A percentile compares a stretch with the other conserved stretches of the same genome.
These are phyloP conservation scores for Dasyprocta punctata DNA, from an alignment of 2,113 vertebrate genomes.

Conservation along the genomic window DNA sequence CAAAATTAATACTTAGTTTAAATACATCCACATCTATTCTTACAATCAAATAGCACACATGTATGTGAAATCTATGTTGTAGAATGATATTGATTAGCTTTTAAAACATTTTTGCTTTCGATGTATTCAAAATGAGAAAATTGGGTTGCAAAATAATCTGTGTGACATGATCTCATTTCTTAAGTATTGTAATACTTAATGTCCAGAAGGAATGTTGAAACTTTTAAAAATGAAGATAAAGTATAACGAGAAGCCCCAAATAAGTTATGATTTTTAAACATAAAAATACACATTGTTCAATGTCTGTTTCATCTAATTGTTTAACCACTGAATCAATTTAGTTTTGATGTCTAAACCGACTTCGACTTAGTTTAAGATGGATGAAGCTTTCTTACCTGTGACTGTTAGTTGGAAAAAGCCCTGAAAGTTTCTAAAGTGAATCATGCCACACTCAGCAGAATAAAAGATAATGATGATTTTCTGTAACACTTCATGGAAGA, in stretches of 20 bases:
- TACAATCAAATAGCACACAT: background rate
- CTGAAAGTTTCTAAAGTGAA: background rate
- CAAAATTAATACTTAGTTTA: background rate
- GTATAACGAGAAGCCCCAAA: background rate
- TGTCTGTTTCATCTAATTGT: background rate
- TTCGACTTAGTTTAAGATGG: slow-evolving; percentile 29
- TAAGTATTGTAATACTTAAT: background rate
- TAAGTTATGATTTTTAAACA: slow-evolving; percentile 22
- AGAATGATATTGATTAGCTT: background rate
- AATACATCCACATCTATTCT: background rate
- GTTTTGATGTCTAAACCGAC: slow-evolving; percentile 32
- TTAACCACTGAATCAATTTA: background rate
- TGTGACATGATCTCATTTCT: background rate
- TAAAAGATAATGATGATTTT: background rate
- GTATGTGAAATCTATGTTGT: background rate
- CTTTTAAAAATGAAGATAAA: background rate
- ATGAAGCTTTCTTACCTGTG: background rate
- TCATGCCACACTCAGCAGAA: background rate
- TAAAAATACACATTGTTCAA: background rate
- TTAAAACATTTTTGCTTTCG: slow-evolving; percentile 11
- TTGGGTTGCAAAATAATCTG: background rate
- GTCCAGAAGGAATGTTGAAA: slow-evolving; percentile 4
- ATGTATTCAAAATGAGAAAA: slow-evolving; percentile 21
- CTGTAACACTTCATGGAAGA: background rate
- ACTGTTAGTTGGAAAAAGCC: background rate